Evolutionary conservation across 2,113 vertebrate species (phyloP), one percentile per base, ranked within the genome.

Genomic region (Protomyctophum bolini): DNA sequence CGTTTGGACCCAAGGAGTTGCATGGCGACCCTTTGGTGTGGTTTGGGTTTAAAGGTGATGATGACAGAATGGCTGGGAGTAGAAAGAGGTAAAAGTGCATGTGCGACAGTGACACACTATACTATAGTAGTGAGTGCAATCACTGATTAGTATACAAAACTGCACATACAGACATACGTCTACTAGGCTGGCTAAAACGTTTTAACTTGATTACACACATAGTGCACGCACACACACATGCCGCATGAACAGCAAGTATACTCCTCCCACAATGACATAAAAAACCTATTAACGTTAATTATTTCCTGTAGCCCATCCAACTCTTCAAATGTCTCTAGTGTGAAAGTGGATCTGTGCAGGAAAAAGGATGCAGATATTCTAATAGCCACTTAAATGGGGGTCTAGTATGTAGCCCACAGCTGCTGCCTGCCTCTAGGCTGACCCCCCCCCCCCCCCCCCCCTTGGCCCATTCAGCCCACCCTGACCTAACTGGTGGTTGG

Each of bases 351-450:
- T 76, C 82, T 68, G 60, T 67, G 49, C 81, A 66, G 75, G 63
- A 4, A 72, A 80, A 80, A 71, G 66, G 80, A 84, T 87, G 64
- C 70, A 67, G 29, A 83, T 74, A 65, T 80, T 75, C 57, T 83
- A 87, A 86, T 58, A 61, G 77, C 70, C 80, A 75, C 81, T 88
- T 89, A 81, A 83, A 86, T 78, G 71, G 77, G 21, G 79, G 66
- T 83, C 66, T 76, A 73, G 58, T 11, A 51, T 61, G 52, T 72
- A 80, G 70, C 63, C 70, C 71, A 76, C 86, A 87, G 86, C 83
- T 84, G 83, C 59, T 84, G 70, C 72, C 80, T 66, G 73, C 70
- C 71, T 75, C 60, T 49, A 66, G 54, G 82, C 72, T 63, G 59
- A 3, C 49, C 28, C 21, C 14, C 47, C 46, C 71, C 67, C 14